phyloP scores from a whole-genome alignment of 2,113 vertebrate species.

The Festucalex cinctus region DNA sequence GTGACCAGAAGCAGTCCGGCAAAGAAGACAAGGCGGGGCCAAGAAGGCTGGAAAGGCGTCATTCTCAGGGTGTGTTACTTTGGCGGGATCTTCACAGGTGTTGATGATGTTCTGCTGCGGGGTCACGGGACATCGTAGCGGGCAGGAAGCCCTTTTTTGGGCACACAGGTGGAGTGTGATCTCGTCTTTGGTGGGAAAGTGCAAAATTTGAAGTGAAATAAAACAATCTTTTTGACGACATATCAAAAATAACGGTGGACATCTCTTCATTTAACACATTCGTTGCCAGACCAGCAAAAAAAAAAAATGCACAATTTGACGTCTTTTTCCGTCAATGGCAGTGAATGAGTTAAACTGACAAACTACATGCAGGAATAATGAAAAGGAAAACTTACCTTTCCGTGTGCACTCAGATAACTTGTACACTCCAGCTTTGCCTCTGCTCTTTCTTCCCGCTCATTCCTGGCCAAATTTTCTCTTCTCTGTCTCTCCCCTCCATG shows the following conservation, averaged over 20 bases:
- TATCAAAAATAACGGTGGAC: too few relatives aligned
- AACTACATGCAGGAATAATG: background rate
- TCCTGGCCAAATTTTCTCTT: background rate
- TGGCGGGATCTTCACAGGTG: constrained; percentile 4
- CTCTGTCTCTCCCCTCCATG: background rate
- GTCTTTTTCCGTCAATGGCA: too few relatives aligned
- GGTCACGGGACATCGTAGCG: constrained; percentile 13
- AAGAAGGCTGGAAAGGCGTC: constrained; percentile 24
- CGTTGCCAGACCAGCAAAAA: too few relatives aligned
- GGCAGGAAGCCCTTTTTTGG: constrained; percentile 12
- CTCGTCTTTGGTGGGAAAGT: too few relatives aligned
- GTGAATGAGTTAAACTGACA: too few relatives aligned
- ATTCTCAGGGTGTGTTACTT: background rate
- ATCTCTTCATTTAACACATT: too few relatives aligned
- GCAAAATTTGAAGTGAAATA: too few relatives aligned
- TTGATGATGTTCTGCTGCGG: background rate
- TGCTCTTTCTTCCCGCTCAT: background rate
- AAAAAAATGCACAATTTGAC: too few relatives aligned
- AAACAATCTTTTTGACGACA: too few relatives aligned
- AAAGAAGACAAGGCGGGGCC: background rate
- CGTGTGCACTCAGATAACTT: background rate
- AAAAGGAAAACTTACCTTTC: constrained; percentile 3
- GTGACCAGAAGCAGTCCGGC: constrained; percentile 47
- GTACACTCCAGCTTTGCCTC: background rate
- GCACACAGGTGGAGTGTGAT: background rate